Base-by-base conservation (phyloP, 1,140 invertebrate genomes). In the Yoshiicerus persimilis region DNA sequence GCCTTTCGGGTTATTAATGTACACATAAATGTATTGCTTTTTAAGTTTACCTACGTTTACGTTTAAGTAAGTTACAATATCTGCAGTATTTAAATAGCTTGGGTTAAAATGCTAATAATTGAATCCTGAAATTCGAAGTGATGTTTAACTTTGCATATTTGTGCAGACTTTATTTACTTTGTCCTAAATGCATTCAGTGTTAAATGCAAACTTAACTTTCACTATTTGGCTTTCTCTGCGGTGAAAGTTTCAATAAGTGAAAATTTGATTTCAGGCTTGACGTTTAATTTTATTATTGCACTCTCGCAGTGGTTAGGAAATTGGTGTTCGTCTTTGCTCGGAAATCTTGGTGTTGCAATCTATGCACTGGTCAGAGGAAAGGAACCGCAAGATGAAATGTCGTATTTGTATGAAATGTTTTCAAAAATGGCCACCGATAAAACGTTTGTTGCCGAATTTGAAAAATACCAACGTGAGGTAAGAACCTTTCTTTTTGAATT, bases 391-490 rank as follows among this genome's bases (percentile, higher is more conserved):
- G 87, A 88, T 27, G 86, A 88, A 41, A 88, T 90, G 64, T 66
- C 80, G 0, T 32, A 66, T 8, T 23, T 88, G 0, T 88, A 56
- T 41, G 88, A 90, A 23, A 64, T 32, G 0, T 90, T 90, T 70
- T 34, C 64, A 1, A 87, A 56, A 25, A 41, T 86, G 32, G 41
- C 88, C 36, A 88, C 87, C 30, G 89, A 90, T 66, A 34, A 10
- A 5, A 62, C n/a, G 23, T 90, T 90, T 32, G 84, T 90, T 0
- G 87, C 86, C 0, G 39, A 36, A 5, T 87, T 90, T 62, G 89
- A 90, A 84, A 85, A 83, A 32, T 88, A 86, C 36, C 89, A 90
- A 70, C 80, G 88, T 20, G 87, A 90, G 87, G 89, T 90, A 20
- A 62, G 84, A 9, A 13, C 8, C 11, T n/a, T n/a, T n/a, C n/a